These are phyloP conservation scores for Numida meleagris DNA, from an alignment of 2,113 vertebrate species.

Conservation along the genomic window DNA sequence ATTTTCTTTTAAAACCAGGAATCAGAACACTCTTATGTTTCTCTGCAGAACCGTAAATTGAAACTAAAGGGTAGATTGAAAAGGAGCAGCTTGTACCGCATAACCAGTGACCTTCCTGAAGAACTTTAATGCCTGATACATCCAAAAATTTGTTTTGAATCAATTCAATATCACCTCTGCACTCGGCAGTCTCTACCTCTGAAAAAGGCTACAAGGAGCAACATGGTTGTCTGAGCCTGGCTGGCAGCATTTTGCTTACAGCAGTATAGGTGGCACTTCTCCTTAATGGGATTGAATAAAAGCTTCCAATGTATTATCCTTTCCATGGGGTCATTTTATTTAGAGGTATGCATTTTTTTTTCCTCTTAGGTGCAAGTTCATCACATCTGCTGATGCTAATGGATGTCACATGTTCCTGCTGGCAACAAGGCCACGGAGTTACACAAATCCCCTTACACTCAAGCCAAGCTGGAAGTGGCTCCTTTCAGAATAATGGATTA, in stretches of 20 bases:
- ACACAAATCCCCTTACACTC: neutral
- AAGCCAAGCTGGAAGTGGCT: neutral
- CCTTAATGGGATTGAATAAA: slow-evolving; percentile 38
- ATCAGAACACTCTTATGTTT: neutral
- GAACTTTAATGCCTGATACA: slow-evolving; percentile 34
- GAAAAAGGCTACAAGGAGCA: neutral
- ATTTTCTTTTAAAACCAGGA: neutral
- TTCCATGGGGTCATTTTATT: neutral
- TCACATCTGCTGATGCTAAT: neutral
- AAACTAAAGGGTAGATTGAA: slow-evolving; percentile 32
- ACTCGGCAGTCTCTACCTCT: neutral
- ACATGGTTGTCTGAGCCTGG: neutral
- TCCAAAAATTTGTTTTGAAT: slow-evolving; percentile 26
- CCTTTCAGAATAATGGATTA: neutral
- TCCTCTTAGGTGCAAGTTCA: neutral
- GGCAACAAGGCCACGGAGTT: neutral
- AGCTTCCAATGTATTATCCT: neutral
- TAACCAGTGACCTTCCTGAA: neutral
- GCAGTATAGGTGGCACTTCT: neutral
- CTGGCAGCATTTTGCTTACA: neutral
- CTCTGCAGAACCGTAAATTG: slow-evolving; percentile 24
- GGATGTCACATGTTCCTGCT: neutral
- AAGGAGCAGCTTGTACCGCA: neutral
- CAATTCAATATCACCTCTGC: slow-evolving; percentile 19
- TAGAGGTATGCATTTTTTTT: neutral